A percentile compares a stretch with the other conserved stretches of the same genome.
phyloP scores from a whole-genome alignment of 2,113 vertebrate species.

The Tylochromis polylepis region DNA sequence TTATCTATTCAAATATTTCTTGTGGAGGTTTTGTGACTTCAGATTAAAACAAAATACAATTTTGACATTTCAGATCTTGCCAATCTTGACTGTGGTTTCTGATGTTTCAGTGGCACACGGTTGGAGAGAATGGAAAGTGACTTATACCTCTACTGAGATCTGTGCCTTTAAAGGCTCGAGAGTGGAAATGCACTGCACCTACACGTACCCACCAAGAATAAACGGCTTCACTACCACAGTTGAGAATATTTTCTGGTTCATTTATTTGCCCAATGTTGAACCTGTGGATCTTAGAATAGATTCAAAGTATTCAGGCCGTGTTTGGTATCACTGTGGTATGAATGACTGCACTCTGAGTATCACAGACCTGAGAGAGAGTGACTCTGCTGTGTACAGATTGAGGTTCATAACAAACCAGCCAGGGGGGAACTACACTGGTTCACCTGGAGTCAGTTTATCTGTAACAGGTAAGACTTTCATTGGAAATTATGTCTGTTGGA shows the following conservation, averaged over 20 bases:
- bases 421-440: not conserved
- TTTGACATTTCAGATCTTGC: not conserved
- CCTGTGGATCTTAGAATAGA: not conserved
- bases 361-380: not conserved
- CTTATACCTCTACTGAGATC: not conserved
- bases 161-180: not conserved
- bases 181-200: not conserved
- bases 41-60: not conserved
- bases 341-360: not conserved
- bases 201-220: not conserved
- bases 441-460: not conserved
- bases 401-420: not conserved
- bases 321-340: not conserved
- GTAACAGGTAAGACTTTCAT: not conserved
- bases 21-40: not conserved
- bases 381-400: not conserved
- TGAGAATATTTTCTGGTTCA: not conserved
- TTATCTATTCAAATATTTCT: not conserved
- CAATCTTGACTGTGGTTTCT: not conserved
- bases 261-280: not conserved
- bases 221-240: not conserved
- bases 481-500: not conserved
- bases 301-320: not conserved
- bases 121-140: not conserved
- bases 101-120: rapidly evolving